phyloP scores from a whole-genome alignment of 1,140 invertebrate genomes.

The Drosophila mauritiana region DNA sequence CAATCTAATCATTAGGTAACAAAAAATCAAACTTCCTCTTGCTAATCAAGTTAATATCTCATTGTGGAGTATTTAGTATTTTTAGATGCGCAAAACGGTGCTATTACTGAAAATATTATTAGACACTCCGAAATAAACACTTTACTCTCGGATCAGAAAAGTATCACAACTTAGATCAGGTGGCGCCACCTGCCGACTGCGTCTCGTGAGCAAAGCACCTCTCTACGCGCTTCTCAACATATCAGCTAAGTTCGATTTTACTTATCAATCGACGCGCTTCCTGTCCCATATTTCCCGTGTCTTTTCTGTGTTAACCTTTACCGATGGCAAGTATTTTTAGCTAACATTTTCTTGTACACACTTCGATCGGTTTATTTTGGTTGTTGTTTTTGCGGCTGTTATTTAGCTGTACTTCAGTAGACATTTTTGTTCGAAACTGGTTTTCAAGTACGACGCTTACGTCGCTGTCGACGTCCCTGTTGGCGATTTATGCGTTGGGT shows the following conservation, averaged over 20 bases:
- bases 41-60: not conserved
- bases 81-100: not conserved
- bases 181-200: conserved; percentile 14
- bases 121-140: not conserved
- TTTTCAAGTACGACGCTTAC: conserved; percentile 76
- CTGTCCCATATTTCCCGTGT: conserved; percentile 39
- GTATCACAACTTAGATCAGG: not conserved
- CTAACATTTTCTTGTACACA: conserved; percentile 37
- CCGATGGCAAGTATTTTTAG: conserved; percentile 42
- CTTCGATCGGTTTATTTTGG: conserved; percentile 32
- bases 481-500: conserved; percentile 76
- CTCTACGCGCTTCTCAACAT: conserved; percentile 37
- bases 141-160: not conserved
- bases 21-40: too few species aligned
- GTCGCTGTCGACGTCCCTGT: conserved; percentile 18
- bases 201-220: not conserved
- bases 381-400: conserved; percentile 37
- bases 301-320: conserved; percentile 30
- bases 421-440: conserved; percentile 70
- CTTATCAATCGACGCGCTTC: conserved; percentile 37
- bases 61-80: not conserved
- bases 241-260: not conserved
- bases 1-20: conserved; percentile 2
- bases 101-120: not conserved
- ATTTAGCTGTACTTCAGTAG: conserved; percentile 75